Evolutionary conservation across 1,140 invertebrate genomes (phyloP), one percentile per base, ranked within the genome.

Genomic region (Tachypleus tridentatus): DNA sequence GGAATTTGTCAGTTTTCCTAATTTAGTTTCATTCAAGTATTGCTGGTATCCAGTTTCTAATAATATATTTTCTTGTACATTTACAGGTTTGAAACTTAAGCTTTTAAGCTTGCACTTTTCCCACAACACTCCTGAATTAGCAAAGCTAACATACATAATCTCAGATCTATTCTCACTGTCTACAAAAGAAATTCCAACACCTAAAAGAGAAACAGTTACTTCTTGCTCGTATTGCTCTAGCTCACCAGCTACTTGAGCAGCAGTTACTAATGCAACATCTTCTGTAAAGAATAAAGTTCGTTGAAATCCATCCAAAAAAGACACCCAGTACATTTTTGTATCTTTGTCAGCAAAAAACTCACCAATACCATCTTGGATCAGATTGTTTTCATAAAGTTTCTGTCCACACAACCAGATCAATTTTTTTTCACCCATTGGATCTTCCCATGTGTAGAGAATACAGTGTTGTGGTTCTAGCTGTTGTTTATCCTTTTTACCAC

Each of bases 291-390:
- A 76, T 4, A 98, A 73, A 51, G 97, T 85, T 65, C 95, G 81
- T 76, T 99, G 96, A 73, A 92, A 83, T 5, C 94, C 95, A 80
- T 97, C 87, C 48, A 98, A 78, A 78, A 98, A 98, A 3, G 89
- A 93, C 2, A 95, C 87, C 85, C 91, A 95, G 73, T 82, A 87
- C 4, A 79, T 65, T 60, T 79, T 78, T 48, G 64, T 69, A 65
- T 78, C 73, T 48, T 66, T 9, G 76, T 73, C 48, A 74, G 29
- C 47, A 58, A 66, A 53, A 29, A 80, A 77, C 53, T 80, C 74
- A 52, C 82, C 83, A 10, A 84, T 76, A 66, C 76, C 80, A 74
- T 86, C 85, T 85, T 88, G 67, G n/a, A 54, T 8, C n/a, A 8
- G n/a, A 54, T 54, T 54, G 7, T 54, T n/a, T 8, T 60, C 62